Base-by-base conservation (phyloP, 2,113 vertebrate species). In the Ochotona princeps region DNA sequence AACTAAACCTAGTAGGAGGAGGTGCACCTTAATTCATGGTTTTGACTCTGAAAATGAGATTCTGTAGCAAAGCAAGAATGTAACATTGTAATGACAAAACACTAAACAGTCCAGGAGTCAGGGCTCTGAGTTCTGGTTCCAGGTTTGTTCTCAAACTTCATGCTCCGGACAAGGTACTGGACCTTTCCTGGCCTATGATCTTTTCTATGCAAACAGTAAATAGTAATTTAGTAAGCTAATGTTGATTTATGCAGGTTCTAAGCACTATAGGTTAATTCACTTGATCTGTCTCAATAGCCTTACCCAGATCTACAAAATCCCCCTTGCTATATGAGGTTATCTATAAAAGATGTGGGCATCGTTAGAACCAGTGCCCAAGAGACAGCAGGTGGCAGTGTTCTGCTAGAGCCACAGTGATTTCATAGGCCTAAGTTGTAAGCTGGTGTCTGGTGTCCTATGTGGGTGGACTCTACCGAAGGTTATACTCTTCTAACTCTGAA, bases 31-130 rank as follows among this genome's bases (percentile, higher is more conserved):
- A 25, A 44, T 17, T 21, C n/a, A 47, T 5, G 73, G 60, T 65
- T 70, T 72, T 67, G 61, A 92, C 35, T 92, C n/a, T 32, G 76
- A 75, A 79, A 87, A 83, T 60, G 85, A 78, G 47, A 88, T 35
- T 78, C 0, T 8, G 69, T 21, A 84, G 54, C 30, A 75, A 91
- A 92, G 60, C 30, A 18, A 32, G 28, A 35, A 5, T 20, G 11
- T 57, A 21, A 47, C 30, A 51, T 23, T 11, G 3, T 47, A 30
- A 49, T 21, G 38, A 65, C 30, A 75, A 83, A 51, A 21, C 44
- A 57, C 10, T 15, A 38, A 73, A 72, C 17, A 65, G 70, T 49
- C n/a, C 60, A 57, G 83, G 60, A 65, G 72, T n/a, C 20, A 18
- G 21, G 17, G 54, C 1, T 14, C 49, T 79, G 70, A 49, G 70